Evolutionary conservation across 2,797 vertebrate genomes (phyloP).

Genomic region (Acanthurus leucopareius): DNA sequence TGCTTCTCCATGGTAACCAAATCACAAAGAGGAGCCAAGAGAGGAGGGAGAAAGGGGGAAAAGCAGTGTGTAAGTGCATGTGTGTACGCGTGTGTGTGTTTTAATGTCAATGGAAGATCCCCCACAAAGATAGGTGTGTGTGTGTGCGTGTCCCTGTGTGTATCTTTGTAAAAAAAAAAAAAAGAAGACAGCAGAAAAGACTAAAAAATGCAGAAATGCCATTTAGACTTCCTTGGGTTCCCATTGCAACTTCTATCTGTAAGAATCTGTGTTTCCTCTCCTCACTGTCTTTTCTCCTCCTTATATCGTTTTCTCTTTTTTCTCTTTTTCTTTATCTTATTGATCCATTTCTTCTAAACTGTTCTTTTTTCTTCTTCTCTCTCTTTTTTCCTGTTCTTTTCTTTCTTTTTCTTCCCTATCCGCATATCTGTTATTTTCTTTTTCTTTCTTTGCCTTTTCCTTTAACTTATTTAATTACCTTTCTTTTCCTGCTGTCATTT

Average conservation of each 20-base stretch:
- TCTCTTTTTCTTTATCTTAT: neutral
- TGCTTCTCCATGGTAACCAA: conserved; percentile 82
- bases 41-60: conserved; percentile 17
- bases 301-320: too few species aligned
- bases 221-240: neutral
- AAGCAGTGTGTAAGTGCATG: conserved; percentile 9
- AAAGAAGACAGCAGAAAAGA: conserved; percentile 11
- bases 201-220: neutral
- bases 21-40: conserved; percentile 30
- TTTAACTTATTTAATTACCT: neutral
- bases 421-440: too few species aligned
- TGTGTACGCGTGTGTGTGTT: neutral
- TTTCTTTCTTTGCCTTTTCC: too few species aligned
- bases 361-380: neutral
- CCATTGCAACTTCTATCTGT: rapidly evolving
- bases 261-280: neutral
- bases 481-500: too few species aligned
- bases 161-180: conserved; percentile 1
- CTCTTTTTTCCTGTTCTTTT: neutral
- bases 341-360: neutral
- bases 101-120: too few species aligned
- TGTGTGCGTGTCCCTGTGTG: neutral
- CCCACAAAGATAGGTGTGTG: neutral
- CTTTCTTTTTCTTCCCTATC: neutral
- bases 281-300: neutral